Base-by-base conservation (phyloP, 2,888 invertebrate species). In the Lottia scabra region DNA sequence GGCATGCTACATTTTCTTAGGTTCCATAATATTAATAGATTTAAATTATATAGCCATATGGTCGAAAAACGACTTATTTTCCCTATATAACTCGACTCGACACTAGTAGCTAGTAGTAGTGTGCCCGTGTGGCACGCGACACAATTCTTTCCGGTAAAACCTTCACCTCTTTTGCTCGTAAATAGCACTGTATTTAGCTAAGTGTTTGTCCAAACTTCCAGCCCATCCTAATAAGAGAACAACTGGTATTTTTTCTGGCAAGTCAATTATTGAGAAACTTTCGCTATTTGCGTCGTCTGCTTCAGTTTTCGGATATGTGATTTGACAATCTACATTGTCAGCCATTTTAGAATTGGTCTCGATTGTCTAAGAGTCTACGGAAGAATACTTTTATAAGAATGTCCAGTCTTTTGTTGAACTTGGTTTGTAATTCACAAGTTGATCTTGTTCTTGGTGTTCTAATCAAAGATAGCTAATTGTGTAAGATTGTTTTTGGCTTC, bases 201-300 rank as follows among this genome's bases (percentile, higher is more conserved):
- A 89, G 88, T 95, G 93, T 85, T 93, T 93, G 88, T 95, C 94
- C 87, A 93, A 92, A 87, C 94, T 94, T 56, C 95, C 95, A 67
- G 94, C 94, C 95, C 95, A 95, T 46, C 95, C 95, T 75, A 95
- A 91, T 76, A 95, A 89, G 75, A 94, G 89, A 44, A 95, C 93
- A 66, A 94, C 92, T 56, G 94, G 94, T 80, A 93, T 74, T 30
- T 74, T 78, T 19, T 83, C 81, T 66, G 73, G 75, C 27, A 68
- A 68, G n/a, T 77, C 77, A 38, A 74, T 72, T 19, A 75, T 43
- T 71, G 72, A 74, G 63, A 78, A 77, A 66, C 75, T 76, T 13
- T 67, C 72, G 0, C 73, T 72, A 16, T 74, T 65, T 56, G 69
- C 67, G 48, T 71, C 75, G 6, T 67, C 75, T 19, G 76, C 68